Percentiles rank a stretch among this genome's conserved stretches.
Conservation (phyloP, 92 coral and sea anemone species). For the Bergia puertoricense region DNA sequence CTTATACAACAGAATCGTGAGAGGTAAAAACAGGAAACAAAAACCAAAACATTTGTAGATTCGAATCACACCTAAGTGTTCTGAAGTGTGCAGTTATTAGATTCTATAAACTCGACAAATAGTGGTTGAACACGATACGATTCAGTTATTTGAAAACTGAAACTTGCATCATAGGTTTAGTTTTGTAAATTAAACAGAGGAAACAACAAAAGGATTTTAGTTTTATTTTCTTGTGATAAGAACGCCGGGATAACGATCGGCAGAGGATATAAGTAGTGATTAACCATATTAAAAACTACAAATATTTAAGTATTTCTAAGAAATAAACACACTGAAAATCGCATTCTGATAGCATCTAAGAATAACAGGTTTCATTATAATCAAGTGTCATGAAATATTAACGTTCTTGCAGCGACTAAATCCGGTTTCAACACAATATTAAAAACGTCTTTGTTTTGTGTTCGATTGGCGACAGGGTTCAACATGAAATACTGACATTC, state of each 20-base stretch:
- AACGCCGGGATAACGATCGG: not conserved
- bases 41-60: not conserved
- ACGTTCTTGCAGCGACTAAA: not conserved
- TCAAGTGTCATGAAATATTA: not conserved
- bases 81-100: too few relatives aligned
- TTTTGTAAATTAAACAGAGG: not conserved
- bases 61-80: not conserved
- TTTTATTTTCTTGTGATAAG: not conserved
- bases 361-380: not conserved
- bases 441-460: too few relatives aligned
- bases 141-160: not conserved
- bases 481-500: not conserved
- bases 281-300: not conserved
- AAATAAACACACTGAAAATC: constrained; percentile 1
- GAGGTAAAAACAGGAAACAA: constrained; percentile 23
- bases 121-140: not conserved
- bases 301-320: constrained; percentile 7
- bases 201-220: not conserved
- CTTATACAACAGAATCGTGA: not conserved
- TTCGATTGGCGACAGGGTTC: too few relatives aligned
- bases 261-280: not conserved
- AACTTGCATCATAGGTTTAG: not conserved
- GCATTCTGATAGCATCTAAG: not conserved
- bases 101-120: not conserved
- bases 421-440: not conserved